Base-by-base conservation (phyloP, 2,797 vertebrate species). In the Pseudotriccus pelzelni region DNA sequence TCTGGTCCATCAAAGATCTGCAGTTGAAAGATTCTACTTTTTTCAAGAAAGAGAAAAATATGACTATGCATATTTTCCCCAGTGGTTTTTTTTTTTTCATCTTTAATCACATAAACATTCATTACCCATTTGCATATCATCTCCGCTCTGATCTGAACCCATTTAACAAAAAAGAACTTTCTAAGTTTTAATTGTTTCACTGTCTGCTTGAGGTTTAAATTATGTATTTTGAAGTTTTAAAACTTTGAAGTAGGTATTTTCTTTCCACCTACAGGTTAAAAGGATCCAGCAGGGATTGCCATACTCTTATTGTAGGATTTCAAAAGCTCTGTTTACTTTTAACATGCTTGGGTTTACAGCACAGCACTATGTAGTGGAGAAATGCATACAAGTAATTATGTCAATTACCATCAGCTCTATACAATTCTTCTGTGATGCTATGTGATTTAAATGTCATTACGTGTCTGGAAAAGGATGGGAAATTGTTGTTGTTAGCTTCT, bases 381-480 rank as follows among this genome's bases (percentile, higher is more conserved):
- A 98, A 96, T 97, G 97, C 97, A 98, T 98, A 97, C 55, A 95
- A 97, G 97, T 97, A 97, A 97, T 97, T 96, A 96, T 0, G 87
- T 97, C 96, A 97, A 97, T 98, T 98, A 92, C 79, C 92, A 95
- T 97, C 94, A 97, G 96, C 96, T 97, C 96, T 96, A 60, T 96
- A 97, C 94, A 96, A 87, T 97, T 93, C 91, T 97, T 95, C 95
- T 92, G 96, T 84, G 93, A 91, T 92, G 94, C 96, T 97, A 90
- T 55, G 79, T 97, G 96, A 97, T 97, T 97, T 98, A 97, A 97
- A 96, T 97, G 93, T 94, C 81, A 93, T 96, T 95, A 93, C 95
- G 90, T 96, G 87, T 97, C 97, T 97, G 94, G 79, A 94, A 97
- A 97, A 96, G 88, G 94, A 96, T 95, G 94, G 96, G 85, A 97